Evolutionary conservation across 2,113 vertebrate species (phyloP).

Genomic region (Chloebia gouldiae): DNA sequence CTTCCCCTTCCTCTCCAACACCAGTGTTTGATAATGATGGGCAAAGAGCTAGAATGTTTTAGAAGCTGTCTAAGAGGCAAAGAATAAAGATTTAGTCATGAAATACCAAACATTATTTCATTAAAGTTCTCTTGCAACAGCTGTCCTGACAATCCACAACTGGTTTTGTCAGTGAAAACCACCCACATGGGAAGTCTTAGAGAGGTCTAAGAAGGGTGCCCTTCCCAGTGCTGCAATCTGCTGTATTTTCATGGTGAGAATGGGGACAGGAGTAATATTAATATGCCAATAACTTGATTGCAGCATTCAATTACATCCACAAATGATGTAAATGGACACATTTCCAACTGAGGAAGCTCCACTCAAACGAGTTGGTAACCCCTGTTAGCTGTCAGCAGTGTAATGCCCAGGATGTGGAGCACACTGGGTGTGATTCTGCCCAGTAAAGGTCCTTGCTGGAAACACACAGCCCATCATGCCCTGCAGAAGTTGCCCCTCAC

Average conservation of each 20-base stretch:
- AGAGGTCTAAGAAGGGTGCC: not conserved
- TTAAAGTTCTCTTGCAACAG: not conserved
- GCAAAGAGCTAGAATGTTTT: not conserved
- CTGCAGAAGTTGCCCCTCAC: accelerated
- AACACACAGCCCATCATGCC: not conserved
- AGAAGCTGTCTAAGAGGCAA: not conserved
- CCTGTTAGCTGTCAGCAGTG: not conserved
- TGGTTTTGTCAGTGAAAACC: not conserved
- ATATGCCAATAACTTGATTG: not conserved
- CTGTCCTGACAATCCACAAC: not conserved
- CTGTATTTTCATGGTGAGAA: not conserved
- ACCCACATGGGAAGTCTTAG: not conserved
- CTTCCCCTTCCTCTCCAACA: not conserved
- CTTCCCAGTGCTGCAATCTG: not conserved
- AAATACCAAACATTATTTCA: not conserved
- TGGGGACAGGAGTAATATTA: not conserved
- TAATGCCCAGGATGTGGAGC: not conserved
- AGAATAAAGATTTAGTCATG: not conserved
- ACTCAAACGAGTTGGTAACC: not conserved
- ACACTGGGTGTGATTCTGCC: not conserved
- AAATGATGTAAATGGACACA: not conserved
- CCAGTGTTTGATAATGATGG: not conserved
- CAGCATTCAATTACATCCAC: not conserved
- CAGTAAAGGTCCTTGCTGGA: not conserved
- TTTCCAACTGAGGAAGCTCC: not conserved